Percentiles rank a stretch among this genome's conserved stretches.
Evolutionary conservation across 64 coral and sea anemone genomes (phyloP).

Genomic region (Montipora capricornis): DNA sequence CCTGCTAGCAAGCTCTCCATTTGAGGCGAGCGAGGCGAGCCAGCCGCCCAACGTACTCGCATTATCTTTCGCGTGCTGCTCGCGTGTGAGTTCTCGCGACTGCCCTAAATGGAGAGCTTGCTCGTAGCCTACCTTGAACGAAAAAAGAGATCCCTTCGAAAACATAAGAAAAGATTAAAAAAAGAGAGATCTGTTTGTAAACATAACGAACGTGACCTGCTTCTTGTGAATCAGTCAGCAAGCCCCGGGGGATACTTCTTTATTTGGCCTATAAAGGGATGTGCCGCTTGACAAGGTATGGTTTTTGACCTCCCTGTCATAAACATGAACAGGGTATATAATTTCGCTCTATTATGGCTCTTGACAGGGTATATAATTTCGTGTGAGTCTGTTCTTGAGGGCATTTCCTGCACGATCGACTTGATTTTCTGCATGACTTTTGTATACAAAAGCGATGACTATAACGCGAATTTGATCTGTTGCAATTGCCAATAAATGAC

Average conservation of each 20-base stretch:
- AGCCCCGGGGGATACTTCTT: not conserved
- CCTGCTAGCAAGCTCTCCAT: too few relatives aligned
- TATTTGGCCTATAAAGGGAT: not conserved
- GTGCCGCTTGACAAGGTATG: not conserved
- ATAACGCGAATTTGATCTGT: too few relatives aligned
- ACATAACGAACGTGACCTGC: not conserved
- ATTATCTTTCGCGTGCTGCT: not conserved
- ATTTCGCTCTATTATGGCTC: not conserved
- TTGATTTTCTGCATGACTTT: not conserved
- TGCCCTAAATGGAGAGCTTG: too few relatives aligned
- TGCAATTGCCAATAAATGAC: too few relatives aligned
- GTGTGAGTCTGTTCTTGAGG: too few relatives aligned
- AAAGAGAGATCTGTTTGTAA: not conserved
- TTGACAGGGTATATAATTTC: too few relatives aligned
- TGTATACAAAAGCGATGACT: not conserved
- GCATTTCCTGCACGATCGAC: too few relatives aligned
- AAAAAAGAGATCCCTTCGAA: not conserved
- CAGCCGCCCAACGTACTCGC: not conserved
- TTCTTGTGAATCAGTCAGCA: not conserved
- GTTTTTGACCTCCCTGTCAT: too few relatives aligned
- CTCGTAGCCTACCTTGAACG: not conserved
- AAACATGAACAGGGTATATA: not conserved
- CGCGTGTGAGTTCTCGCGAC: not conserved
- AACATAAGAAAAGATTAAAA: not conserved
- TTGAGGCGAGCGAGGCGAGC: not conserved